Evolutionary conservation across 2,888 invertebrate species (phyloP).

Genomic region (Idaea biselata): DNA sequence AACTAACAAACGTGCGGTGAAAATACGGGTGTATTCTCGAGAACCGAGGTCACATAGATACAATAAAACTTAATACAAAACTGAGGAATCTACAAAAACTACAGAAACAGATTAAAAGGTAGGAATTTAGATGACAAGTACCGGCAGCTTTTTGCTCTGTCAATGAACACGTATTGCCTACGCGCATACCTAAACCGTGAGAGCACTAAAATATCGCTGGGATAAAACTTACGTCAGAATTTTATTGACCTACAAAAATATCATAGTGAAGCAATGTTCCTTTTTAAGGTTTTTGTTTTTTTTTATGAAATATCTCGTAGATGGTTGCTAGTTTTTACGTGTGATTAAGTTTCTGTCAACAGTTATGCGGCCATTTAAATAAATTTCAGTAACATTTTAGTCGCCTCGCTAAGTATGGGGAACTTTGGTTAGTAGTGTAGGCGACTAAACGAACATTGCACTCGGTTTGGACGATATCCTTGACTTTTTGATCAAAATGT

Average conservation of each 20-base stretch:
- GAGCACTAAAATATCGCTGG: conserved; percentile 32
- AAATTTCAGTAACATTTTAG: conserved; percentile 31
- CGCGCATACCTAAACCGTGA: conserved; percentile 29
- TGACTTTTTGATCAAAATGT: conserved; percentile 44
- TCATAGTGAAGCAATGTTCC: background rate
- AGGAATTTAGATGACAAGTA: conserved; percentile 21
- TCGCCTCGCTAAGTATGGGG: conserved; percentile 31
- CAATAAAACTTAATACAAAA: too few species aligned
- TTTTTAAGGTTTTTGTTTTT: background rate
- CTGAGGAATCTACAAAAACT: background rate
- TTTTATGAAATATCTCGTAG: background rate
- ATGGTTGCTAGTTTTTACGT: background rate
- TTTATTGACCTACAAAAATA: background rate
- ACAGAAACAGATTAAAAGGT: conserved; percentile 10
- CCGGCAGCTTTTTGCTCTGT: conserved; percentile 35
- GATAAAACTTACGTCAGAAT: background rate
- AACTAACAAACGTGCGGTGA: too few species aligned
- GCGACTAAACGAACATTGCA: conserved; percentile 41
- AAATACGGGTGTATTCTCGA: too few species aligned
- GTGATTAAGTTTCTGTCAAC: background rate
- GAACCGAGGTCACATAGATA: too few species aligned
- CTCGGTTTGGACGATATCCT: conserved; percentile 36
- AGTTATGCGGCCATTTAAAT: background rate
- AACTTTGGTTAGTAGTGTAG: conserved; percentile 34
- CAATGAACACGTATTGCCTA: conserved; percentile 44